Base-by-base conservation (phyloP, 2,797 vertebrate species). In the Cryptoprocta ferox region DNA sequence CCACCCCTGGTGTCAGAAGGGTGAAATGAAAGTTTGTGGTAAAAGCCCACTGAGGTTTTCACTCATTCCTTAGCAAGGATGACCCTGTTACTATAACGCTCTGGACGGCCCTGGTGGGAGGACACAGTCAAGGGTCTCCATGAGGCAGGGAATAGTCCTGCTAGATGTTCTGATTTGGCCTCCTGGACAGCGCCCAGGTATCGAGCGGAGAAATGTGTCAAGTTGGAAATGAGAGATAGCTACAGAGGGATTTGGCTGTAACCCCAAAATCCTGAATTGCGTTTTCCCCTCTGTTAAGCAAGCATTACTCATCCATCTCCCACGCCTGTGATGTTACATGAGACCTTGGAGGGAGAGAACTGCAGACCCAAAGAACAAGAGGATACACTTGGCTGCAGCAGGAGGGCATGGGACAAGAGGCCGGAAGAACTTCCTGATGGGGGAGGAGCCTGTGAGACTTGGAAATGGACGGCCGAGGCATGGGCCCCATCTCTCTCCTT, bases 221-320 rank as follows among this genome's bases (percentile, higher is more conserved):
- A 65, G 71, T 24, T 50, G 89, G 66, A 94, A 71, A 89, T 66
- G n/a, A 97, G 73, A 76, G 78, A 92, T 48, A 71, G 83, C 28
- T 42, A 32, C 14, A n/a, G 50, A 89, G 63, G 82, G 48, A 92
- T 48, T 84, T 96, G 96, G 92, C 81, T 95, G 81, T 39, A 75
- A 81, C 71, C 81, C 87, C 73, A 19, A 87, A 97, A 80, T 61
- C 92, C 96, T 32, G 84, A 95, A 82, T 37, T 75, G 78, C 78
- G 37, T 91, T 94, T 85, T 97, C 87, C 87, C 92, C 95, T 95
- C 90, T 48, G 76, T 73, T 90, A 65, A 96, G 95, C 88, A 71
- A 95, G 94, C 95, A 81, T 86, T 63, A 63, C 65, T 92, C 87
- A 68, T 83, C 81, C 1, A 6, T 68, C 70, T 85, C 84, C 80